Evolutionary conservation across 1,140 invertebrate genomes (phyloP).

Genomic region (Drosophila biarmipes): DNA sequence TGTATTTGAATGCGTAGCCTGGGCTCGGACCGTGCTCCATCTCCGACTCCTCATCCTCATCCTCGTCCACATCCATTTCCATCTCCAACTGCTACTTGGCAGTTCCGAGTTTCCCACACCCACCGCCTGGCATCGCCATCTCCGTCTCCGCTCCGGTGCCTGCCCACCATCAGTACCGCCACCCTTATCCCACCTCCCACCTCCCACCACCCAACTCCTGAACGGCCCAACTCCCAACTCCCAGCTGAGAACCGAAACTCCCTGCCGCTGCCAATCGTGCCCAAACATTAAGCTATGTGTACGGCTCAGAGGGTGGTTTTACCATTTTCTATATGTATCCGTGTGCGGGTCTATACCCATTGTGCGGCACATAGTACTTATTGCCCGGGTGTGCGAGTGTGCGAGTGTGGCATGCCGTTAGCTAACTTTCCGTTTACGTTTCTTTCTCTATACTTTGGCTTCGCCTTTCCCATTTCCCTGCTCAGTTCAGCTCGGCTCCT

Average conservation of each 20-base stretch:
- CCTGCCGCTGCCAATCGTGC: slow-evolving; percentile 53
- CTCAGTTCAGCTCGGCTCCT: slow-evolving; percentile 12
- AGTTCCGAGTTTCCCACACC: slow-evolving; percentile 9
- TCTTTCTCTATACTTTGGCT: slow-evolving; percentile 67
- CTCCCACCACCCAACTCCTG: slow-evolving; percentile 7
- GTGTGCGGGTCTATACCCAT: slow-evolving; percentile 49
- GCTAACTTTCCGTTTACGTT: slow-evolving; percentile 68
- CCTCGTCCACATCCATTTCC: neutral
- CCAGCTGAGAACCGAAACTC: slow-evolving; percentile 7
- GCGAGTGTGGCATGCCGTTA: slow-evolving; percentile 61
- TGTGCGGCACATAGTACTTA: slow-evolving; percentile 68
- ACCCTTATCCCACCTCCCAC: neutral
- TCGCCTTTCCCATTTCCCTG: slow-evolving; percentile 13
- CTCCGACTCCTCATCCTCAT: slow-evolving; percentile 3
- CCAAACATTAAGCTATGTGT: slow-evolving; percentile 63
- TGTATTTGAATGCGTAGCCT: slow-evolving; percentile 76
- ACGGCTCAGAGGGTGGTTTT: slow-evolving; percentile 70
- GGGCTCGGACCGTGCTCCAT: slow-evolving; percentile 55
- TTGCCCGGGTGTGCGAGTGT: slow-evolving; percentile 37
- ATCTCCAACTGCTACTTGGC: slow-evolving; percentile 10
- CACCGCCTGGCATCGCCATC: slow-evolving; percentile 20
- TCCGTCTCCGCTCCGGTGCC: slow-evolving; percentile 38
- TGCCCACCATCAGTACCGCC: slow-evolving; percentile 15
- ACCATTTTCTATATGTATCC: slow-evolving; percentile 73
- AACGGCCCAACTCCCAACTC: slow-evolving; percentile 20